Evolutionary conservation across 2,113 vertebrate species (phyloP).

Genomic region (Drymodes brunneopygia): DNA sequence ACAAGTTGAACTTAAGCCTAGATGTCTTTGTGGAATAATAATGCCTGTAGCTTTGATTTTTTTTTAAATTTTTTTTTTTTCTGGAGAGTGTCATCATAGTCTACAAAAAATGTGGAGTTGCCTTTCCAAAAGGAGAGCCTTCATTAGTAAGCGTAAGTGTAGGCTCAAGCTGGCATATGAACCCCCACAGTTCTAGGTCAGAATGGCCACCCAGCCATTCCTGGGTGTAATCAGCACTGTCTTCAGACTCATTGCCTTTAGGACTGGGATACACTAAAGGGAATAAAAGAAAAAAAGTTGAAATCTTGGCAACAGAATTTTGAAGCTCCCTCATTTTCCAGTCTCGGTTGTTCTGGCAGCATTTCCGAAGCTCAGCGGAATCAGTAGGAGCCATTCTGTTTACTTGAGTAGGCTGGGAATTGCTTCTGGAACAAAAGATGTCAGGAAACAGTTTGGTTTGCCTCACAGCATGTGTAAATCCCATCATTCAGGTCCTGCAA

Average conservation of each 20-base stretch:
- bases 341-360: neutral
- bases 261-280: neutral
- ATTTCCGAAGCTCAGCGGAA: neutral
- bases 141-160: neutral
- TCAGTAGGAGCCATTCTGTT: neutral
- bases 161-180: neutral
- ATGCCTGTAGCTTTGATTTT: neutral
- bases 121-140: neutral
- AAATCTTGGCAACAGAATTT: neutral
- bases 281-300: neutral
- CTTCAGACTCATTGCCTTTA: neutral
- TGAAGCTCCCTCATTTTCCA: neutral
- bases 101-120: neutral
- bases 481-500: neutral
- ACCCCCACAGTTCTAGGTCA: neutral
- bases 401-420: slow-evolving; percentile 6
- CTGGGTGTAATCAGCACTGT: neutral
- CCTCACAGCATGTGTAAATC: slow-evolving; percentile 22
- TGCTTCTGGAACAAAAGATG: slow-evolving; percentile 7
- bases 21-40: neutral
- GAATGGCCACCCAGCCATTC: neutral
- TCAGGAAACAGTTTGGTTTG: slow-evolving; percentile 24
- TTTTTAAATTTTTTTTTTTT: neutral
- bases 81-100: neutral
- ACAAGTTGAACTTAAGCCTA: neutral